Evolutionary conservation across 1,140 invertebrate genomes (phyloP), one percentile per base, ranked within the genome.

Genomic region (Caenorhabditis remanei): DNA sequence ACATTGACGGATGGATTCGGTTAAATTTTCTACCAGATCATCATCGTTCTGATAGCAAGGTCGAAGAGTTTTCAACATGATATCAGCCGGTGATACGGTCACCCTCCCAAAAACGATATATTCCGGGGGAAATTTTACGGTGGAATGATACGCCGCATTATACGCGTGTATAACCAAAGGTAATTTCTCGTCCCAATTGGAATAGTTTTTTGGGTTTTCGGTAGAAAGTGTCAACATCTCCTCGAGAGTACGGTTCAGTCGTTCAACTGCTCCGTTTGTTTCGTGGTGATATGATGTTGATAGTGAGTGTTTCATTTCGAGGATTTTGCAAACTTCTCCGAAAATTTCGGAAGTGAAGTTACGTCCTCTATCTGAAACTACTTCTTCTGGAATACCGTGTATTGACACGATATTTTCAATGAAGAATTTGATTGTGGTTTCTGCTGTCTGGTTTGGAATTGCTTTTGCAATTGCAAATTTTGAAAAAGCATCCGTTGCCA

Each of bases 401-500:
- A 58, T 58, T 6, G 55, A 14, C 19, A 58, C 55, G 0, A 58
- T 19, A 19, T 58, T 58, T 19, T 58, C 55, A 58, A 58, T 58
- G 55, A 58, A n/a, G 55, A 58, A 58, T 19, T n/a, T 58, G 13
- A 58, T 58, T 58, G 55, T 58, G 55, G 55, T 58, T 58, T 58
- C 55, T 16, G 55, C 55, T 58, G 55, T 58, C n/a, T 58, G 55
- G 4, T 58, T 58, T 58, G 55, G 55, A n/a, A 58, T 58, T 6
- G 55, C 55, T 19, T 58, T 58, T 14, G 19, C 55, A n/a, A 58
- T 58, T n/a, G 55, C 55, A 58, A 58, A 58, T 58, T 58, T 58
- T 4, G 55, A 58, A 19, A 58, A 58, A 19, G 55, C 55, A 58
- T 58, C 55, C 0, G 55, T 58, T 16, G 55, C 55, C 6, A 58